Percentiles rank a stretch among this genome's conserved stretches.
These are phyloP conservation scores for Todiramphus saurophagus DNA, from an alignment of 2,113 vertebrate species.

Conservation along the genomic window DNA sequence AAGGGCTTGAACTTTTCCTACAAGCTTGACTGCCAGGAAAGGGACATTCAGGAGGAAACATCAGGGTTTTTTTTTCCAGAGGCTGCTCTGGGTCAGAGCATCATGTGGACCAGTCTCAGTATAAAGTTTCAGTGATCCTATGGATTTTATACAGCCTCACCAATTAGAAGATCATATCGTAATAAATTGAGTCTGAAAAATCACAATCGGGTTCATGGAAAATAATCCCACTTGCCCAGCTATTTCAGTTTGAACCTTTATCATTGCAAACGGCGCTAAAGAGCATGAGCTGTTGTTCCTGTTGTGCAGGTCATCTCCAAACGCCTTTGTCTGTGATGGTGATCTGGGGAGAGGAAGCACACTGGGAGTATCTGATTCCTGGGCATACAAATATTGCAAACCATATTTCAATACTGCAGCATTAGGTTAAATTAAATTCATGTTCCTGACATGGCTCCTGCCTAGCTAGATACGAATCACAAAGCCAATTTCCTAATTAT, in stretches of 20 bases:
- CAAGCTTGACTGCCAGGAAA: background rate
- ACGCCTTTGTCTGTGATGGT: background rate
- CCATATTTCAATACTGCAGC: background rate
- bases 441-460: slow-evolving; percentile 19
- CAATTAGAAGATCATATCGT: background rate
- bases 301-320: background rate
- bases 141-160: background rate
- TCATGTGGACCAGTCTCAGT: background rate
- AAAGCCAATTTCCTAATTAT: slow-evolving; percentile 60
- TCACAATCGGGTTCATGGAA: background rate
- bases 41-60: background rate
- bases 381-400: background rate
- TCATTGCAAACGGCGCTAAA: background rate
- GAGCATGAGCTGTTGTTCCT: background rate
- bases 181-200: background rate
- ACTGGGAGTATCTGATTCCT: background rate
- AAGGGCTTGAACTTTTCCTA: background rate
- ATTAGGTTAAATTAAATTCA: background rate
- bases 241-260: background rate
- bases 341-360: background rate
- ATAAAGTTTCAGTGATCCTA: background rate
- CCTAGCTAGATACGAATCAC: slow-evolving; percentile 39
- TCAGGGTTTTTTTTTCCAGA: background rate
- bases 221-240: background rate
- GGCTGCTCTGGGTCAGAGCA: background rate